These are phyloP conservation scores for Rhinoraja longicauda DNA, from an alignment of 2,797 vertebrate species.

Conservation along the genomic window DNA sequence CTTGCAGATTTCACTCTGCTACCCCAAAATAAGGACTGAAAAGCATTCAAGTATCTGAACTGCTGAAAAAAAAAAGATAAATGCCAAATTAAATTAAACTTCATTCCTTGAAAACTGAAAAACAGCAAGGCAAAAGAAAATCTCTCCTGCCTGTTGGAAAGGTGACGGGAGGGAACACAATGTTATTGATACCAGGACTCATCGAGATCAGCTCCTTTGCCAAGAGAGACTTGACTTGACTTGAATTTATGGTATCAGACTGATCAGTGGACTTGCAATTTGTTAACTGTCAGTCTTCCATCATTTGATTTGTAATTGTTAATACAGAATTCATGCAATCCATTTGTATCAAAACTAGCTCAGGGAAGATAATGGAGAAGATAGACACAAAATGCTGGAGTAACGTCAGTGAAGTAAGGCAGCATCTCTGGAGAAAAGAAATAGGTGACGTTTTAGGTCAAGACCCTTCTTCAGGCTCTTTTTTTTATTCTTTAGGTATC, in stretches of 20 bases:
- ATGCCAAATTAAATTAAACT: not conserved
- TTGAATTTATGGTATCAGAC: not conserved
- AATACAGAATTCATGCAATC: not conserved
- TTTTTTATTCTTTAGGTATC: too few species aligned
- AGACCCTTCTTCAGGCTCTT: too few species aligned
- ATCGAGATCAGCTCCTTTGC: not conserved
- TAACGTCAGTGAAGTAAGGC: too few species aligned
- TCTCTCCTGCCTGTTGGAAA: not conserved
- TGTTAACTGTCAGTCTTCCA: not conserved
- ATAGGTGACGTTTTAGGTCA: too few species aligned
- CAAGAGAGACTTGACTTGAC: too few species aligned
- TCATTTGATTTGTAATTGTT: not conserved
- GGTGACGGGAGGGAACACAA: not conserved
- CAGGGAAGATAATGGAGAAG: too few species aligned
- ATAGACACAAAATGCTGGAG: too few species aligned
- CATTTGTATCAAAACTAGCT: not conserved
- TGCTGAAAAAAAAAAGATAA: not conserved
- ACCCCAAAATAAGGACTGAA: not conserved
- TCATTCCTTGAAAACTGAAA: not conserved
- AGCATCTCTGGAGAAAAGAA: too few species aligned
- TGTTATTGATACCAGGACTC: not conserved
- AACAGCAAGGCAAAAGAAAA: not conserved
- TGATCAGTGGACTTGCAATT: not conserved
- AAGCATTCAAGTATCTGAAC: not conserved
- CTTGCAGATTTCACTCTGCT: not conserved